phyloP scores from a whole-genome alignment of 64 coral and sea anemone genomes.

The Exaiptasia diaphana region DNA sequence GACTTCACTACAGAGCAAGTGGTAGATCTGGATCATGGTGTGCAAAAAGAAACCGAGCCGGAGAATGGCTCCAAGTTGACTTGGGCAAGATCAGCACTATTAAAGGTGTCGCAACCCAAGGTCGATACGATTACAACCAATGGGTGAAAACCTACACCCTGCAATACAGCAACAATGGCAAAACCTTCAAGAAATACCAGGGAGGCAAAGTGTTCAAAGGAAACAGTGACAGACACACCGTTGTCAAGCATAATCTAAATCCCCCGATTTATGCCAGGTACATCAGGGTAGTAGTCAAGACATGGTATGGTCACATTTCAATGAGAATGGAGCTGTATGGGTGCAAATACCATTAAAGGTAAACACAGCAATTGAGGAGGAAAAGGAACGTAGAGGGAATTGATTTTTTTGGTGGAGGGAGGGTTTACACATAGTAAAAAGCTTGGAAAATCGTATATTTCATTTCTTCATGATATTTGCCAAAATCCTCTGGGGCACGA shows the following conservation, averaged over 20 bases:
- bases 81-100: slow-evolving; percentile 7
- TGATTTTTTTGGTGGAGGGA: no score
- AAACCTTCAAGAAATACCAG: no score
- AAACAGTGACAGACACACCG: not conserved
- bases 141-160: slow-evolving; percentile 34
- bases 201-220: no score
- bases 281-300: not conserved
- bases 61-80: slow-evolving; percentile 45
- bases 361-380: no score
- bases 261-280: not conserved
- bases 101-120: slow-evolving; percentile 14
- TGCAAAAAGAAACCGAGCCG: not conserved
- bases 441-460: no score
- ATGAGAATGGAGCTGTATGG: not conserved
- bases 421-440: no score
- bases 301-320: not conserved
- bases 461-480: no score
- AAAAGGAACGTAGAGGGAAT: no score
- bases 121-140: slow-evolving; percentile 7
- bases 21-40: slow-evolving; percentile 23
- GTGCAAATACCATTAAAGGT: no score
- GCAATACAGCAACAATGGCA: slow-evolving; percentile 9
- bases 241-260: not conserved
- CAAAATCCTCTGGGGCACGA: no score
- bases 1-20: slow-evolving; percentile 15